Percentiles rank a stretch among this genome's conserved stretches.
Conservation (phyloP, 2,113 vertebrate species). For the Chamaetylas fuelleborni region DNA sequence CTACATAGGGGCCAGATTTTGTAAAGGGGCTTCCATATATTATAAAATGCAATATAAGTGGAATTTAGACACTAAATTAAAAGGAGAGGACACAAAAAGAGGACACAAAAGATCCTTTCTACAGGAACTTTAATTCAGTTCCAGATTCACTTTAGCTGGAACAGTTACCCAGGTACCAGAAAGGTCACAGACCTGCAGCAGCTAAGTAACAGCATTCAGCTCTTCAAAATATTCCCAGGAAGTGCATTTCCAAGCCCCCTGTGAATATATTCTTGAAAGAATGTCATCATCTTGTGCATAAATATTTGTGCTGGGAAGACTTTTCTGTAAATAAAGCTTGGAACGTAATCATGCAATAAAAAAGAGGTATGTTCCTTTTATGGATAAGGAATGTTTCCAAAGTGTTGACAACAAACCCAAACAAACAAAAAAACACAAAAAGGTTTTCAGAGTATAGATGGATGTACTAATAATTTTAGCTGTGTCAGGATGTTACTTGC, state of each 20-base stretch:
- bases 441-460: background rate
- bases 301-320: constrained; percentile 6
- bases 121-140: background rate
- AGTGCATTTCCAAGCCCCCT: background rate
- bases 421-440: too few species aligned
- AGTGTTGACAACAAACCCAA: background rate
- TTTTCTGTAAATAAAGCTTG: background rate
- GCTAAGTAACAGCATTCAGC: background rate
- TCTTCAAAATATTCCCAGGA: background rate
- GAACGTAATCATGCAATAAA: background rate
- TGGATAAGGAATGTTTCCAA: background rate
- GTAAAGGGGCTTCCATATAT: background rate
- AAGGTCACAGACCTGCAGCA: background rate
- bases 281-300: background rate
- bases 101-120: background rate
- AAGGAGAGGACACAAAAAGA: background rate
- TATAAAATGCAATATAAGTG: background rate
- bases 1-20: background rate
- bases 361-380: background rate
- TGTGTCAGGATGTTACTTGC: background rate
- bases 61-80: background rate
- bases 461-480: background rate
- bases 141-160: background rate
- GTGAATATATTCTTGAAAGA: background rate
- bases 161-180: accelerated